These are phyloP conservation scores for Lophochroa leadbeateri DNA, from an alignment of 2,113 vertebrate genomes.

Conservation along the genomic window DNA sequence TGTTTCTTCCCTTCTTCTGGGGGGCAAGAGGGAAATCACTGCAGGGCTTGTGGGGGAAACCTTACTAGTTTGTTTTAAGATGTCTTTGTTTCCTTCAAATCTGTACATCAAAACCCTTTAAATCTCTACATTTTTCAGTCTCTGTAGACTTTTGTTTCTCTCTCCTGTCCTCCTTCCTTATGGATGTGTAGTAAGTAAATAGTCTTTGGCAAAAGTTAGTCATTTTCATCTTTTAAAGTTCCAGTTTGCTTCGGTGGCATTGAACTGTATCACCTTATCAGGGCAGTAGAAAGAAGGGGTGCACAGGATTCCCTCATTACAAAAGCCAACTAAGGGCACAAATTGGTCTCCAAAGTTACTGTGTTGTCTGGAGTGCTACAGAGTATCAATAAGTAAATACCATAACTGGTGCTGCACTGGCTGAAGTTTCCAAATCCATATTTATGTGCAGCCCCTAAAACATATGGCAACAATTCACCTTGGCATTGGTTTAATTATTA, in stretches of 20 bases:
- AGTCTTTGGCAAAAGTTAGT: not conserved
- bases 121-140: not conserved
- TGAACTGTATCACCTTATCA: not conserved
- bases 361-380: not conserved
- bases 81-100: not conserved
- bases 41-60: not conserved
- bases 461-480: slow-evolving; percentile 44
- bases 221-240: not conserved
- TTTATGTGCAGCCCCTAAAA: not conserved
- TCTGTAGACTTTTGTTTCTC: not conserved
- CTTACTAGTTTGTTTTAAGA: not conserved
- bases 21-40: not conserved
- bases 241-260: not conserved
- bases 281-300: not conserved
- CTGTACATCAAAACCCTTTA: not conserved
- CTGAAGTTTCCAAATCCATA: not conserved
- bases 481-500: slow-evolving; percentile 26
- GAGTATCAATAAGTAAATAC: not conserved
- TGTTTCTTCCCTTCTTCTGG: not conserved
- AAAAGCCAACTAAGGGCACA: not conserved
- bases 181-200: not conserved
- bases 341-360: not conserved
- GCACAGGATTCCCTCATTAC: too few species aligned
- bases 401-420: not conserved
- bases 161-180: not conserved